A percentile compares a stretch with the other conserved stretches of the same genome.
phyloP scores from a whole-genome alignment of 2,888 invertebrate species.

The Acanthopleura granulata region DNA sequence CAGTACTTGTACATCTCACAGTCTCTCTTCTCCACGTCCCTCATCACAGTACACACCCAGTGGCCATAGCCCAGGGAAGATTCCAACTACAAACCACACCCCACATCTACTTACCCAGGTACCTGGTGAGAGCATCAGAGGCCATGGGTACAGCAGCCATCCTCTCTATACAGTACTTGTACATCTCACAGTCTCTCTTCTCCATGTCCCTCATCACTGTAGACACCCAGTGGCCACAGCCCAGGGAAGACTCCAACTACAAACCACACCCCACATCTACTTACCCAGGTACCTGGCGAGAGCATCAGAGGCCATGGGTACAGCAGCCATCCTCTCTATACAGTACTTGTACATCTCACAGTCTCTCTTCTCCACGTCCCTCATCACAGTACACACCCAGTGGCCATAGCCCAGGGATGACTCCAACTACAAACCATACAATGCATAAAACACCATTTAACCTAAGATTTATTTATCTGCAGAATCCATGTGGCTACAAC shows the following conservation, averaged over 20 bases:
- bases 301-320: constrained; percentile 83
- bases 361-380: constrained; percentile 72
- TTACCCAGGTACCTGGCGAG: constrained; percentile 82
- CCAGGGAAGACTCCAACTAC: constrained; percentile 81
- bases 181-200: constrained; percentile 73
- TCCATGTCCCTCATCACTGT: constrained; percentile 75
- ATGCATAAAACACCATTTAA: too few species aligned
- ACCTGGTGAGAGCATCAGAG: constrained; percentile 83
- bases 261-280: constrained; percentile 21
- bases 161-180: constrained; percentile 82
- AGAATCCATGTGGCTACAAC: too few species aligned
- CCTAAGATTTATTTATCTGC: too few species aligned
- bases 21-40: constrained; percentile 72
- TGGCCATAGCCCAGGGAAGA: constrained; percentile 87
- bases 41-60: constrained; percentile 83
- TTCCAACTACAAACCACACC: constrained; percentile 72
- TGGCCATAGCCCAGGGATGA: constrained; percentile 87
- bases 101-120: constrained; percentile 73
- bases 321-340: constrained; percentile 84
- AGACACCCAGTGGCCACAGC: constrained; percentile 90
- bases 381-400: constrained; percentile 83
- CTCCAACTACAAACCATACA: constrained; percentile 73
- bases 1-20: constrained; percentile 78
- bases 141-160: constrained; percentile 86
- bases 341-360: constrained; percentile 78